Evolutionary conservation across 2,888 invertebrate genomes (phyloP).

Genomic region (Ceraclea dissimilis): DNA sequence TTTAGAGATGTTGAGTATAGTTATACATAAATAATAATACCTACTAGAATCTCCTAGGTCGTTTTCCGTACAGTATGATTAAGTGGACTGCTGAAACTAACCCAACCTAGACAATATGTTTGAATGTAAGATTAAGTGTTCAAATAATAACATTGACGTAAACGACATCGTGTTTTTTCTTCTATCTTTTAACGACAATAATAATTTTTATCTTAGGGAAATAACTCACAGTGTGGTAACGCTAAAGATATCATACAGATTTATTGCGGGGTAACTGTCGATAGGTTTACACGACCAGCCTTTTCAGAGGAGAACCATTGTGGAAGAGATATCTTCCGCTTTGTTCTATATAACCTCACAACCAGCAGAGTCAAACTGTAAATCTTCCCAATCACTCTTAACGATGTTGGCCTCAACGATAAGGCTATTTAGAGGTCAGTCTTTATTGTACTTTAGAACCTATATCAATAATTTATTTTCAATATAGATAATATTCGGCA

Average conservation of each 20-base stretch:
- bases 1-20: no score
- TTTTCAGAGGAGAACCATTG: constrained; percentile 9
- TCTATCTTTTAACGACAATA: not conserved
- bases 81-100: no score
- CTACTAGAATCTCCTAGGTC: no score
- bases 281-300: constrained; percentile 13
- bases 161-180: not conserved
- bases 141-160: no score
- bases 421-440: constrained; percentile 5
- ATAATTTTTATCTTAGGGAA: not conserved
- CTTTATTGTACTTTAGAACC: not conserved
- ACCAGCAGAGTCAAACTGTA: constrained; percentile 15
- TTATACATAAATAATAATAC: no score
- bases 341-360: constrained; percentile 8
- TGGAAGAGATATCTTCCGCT: constrained; percentile 12
- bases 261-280: constrained; percentile 17
- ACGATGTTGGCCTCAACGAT: constrained; percentile 8
- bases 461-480: not conserved
- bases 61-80: no score
- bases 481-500: no score
- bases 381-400: constrained; percentile 14
- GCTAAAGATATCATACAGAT: constrained; percentile 21
- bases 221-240: constrained; percentile 7
- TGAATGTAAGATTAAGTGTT: no score
- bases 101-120: no score